These are phyloP conservation scores for Catharus ustulatus DNA, from an alignment of 2,797 vertebrate species.

Conservation along the genomic window DNA sequence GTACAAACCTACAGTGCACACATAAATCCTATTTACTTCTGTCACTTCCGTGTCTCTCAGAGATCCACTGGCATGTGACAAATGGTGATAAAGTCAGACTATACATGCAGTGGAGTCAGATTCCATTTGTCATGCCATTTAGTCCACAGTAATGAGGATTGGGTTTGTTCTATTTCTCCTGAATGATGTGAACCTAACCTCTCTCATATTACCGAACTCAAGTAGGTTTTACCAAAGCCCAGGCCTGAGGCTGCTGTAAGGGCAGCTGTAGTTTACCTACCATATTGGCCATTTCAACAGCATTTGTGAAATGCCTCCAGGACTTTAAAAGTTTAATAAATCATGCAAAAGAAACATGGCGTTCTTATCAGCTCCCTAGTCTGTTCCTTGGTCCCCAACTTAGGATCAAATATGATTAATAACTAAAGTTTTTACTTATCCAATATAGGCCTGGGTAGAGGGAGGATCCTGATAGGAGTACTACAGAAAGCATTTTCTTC, in stretches of 20 bases:
- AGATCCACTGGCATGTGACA: background rate
- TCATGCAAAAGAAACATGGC: background rate
- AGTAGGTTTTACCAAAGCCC: background rate
- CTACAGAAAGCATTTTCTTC: background rate
- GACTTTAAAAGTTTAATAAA: background rate
- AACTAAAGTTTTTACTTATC: background rate
- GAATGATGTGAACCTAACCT: accelerated
- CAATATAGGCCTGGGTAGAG: background rate
- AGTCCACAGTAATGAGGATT: accelerated
- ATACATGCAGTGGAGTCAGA: background rate
- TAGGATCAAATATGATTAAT: background rate
- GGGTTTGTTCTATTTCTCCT: background rate
- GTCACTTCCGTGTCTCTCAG: background rate
- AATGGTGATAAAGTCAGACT: background rate
- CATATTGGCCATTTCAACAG: background rate
- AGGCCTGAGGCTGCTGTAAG: background rate
- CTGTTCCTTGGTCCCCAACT: background rate
- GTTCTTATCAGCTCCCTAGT: background rate
- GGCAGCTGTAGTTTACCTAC: background rate
- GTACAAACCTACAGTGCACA: background rate
- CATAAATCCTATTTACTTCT: background rate
- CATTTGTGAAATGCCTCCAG: background rate
- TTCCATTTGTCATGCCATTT: background rate
- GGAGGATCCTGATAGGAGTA: background rate
- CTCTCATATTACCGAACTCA: background rate